phyloP scores from a whole-genome alignment of 2,113 vertebrate species.

The Axis porcinus region DNA sequence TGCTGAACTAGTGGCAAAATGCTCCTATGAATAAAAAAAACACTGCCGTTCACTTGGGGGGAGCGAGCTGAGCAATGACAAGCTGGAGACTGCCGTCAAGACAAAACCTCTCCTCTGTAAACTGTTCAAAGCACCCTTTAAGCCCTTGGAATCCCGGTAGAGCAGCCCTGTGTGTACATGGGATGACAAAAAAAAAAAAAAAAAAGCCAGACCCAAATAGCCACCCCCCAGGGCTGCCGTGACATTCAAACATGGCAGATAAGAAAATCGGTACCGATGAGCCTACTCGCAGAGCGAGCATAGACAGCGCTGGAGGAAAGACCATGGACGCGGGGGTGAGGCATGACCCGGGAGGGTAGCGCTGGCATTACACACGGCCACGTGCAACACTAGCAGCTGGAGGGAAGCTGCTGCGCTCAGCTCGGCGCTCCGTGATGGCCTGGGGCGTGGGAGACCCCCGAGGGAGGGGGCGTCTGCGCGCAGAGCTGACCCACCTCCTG shows the following conservation, averaged over 20 bases:
- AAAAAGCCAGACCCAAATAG: neutral
- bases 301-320: neutral
- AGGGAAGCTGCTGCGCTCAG: neutral
- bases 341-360: neutral
- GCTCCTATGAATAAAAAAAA: conserved; percentile 1
- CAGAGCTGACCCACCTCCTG: neutral
- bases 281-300: neutral
- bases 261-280: neutral
- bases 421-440: rapidly evolving
- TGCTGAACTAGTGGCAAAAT: neutral
- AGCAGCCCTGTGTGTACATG: neutral
- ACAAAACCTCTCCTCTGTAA: neutral
- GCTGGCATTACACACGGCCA: rapidly evolving
- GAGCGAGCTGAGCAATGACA: neutral
- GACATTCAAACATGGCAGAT: neutral
- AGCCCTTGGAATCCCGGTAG: neutral
- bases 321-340: neutral
- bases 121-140: neutral
- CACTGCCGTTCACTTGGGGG: neutral
- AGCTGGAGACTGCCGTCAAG: neutral
- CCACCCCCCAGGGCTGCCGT: neutral
- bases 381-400: rapidly evolving
- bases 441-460: neutral
- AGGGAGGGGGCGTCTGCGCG: rapidly evolving
- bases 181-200: neutral